Base-by-base conservation (phyloP, 2,888 invertebrate species). In the Netelia inedita region DNA sequence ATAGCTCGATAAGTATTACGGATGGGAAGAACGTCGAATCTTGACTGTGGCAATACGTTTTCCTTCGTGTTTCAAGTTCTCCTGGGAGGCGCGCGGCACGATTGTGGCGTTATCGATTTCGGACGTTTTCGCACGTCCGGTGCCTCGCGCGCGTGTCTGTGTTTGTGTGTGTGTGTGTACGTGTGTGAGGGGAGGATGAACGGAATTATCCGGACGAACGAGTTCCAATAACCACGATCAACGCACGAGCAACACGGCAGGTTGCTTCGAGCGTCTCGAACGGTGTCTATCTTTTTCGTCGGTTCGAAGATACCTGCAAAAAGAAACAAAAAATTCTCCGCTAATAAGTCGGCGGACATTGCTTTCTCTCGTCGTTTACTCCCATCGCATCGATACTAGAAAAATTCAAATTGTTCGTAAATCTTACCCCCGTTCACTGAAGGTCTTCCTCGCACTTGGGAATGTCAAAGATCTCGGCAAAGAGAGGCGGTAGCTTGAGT, bases 401-500 rank as follows among this genome's bases (percentile, higher is more conserved):
- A 35, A 8, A 35, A 35, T 35, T 6, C 35, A 35, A 23, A 23
- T 23, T 35, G 35, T 35, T 35, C 35, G 6, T 35, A 35, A 35
- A 35, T 5, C 35, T 35, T 35, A 35, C 35, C 89, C 89, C 89
- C 87, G 72, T 91, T 94, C 91, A 94, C 89, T 94, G 94, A 83
- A 94, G 93, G 92, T 97, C 97, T 91, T 97, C 97, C 92, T 96
- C 97, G 91, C 96, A 95, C 94, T 97, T 97, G 88, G 98, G 98
- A 94, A 99, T 98, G 95, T 99, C 99, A 94, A 98, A 99, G 90
- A 99, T 98, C 94, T 99, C 99, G 50, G 98, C 97, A 94, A 98
- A 99, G 78, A 99, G 96, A 2, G 98, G 98, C 66, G 99, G 99
- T 90, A 99, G 95, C 86, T 97, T 95, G 82, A 98, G 95, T 90